phyloP scores from a whole-genome alignment of 2,888 invertebrate species.

The Parelbella ahira region DNA sequence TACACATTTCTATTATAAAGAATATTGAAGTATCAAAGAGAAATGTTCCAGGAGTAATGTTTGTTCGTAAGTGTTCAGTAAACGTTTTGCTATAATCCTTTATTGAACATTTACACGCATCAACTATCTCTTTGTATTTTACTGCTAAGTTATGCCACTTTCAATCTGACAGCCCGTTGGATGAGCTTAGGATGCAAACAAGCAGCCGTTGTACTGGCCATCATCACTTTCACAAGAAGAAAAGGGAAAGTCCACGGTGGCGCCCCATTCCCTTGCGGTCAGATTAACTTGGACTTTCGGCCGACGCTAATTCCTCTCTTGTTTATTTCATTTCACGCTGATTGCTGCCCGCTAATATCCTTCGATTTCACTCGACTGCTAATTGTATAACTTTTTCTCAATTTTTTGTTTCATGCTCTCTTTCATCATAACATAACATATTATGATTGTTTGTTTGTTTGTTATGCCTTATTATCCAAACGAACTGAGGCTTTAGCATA shows the following conservation, averaged over 20 bases:
- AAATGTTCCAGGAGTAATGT: no score
- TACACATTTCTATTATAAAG: no score
- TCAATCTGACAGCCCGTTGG: conserved; percentile 22
- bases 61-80: no score
- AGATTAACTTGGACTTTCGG: conserved; percentile 64
- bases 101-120: no score
- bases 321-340: conserved; percentile 66
- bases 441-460: no score
- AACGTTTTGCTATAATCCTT: no score
- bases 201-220: conserved; percentile 64
- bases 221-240: conserved; percentile 78
- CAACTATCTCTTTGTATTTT: conserved; percentile 21
- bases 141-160: conserved; percentile 22
- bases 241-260: conserved; percentile 71
- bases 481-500: no score
- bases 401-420: no score
- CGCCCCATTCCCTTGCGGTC: conserved; percentile 76
- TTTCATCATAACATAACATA: no score
- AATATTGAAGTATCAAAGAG: no score
- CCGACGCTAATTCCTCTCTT: conserved; percentile 68
- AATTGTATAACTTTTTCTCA: conserved; percentile 30
- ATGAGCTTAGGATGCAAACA: conserved; percentile 50
- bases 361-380: conserved; percentile 47
- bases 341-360: conserved; percentile 44
- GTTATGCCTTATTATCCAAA: no score